Percentiles rank a stretch among this genome's conserved stretches.
phyloP scores from a whole-genome alignment of 2,888 invertebrate genomes.

The Sarcophaga carnaria region DNA sequence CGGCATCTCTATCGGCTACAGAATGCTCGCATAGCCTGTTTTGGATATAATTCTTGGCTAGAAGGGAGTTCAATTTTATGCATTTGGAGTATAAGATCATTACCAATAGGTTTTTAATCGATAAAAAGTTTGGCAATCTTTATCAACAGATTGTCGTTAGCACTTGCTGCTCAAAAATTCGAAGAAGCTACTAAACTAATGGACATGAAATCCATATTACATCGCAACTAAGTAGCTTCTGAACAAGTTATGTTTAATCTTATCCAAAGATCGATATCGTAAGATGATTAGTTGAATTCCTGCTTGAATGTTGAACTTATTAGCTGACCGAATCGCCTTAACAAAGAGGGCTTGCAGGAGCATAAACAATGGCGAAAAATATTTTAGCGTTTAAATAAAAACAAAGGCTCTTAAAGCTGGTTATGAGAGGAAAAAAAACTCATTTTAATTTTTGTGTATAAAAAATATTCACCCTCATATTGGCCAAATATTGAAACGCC shows the following conservation, averaged over 20 bases:
- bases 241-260: not conserved
- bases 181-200: no score
- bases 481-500: conserved; percentile 41
- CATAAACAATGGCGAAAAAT: not conserved
- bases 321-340: not conserved
- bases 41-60: no score
- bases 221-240: no score
- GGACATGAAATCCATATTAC: no score
- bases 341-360: not conserved
- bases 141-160: no score
- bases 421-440: not conserved
- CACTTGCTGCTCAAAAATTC: no score
- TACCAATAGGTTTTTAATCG: no score
- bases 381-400: not conserved
- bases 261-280: not conserved
- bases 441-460: not conserved
- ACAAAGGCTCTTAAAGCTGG: not conserved
- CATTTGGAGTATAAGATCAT: no score
- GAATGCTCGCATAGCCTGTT: no score
- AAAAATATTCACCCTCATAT: conserved; percentile 54
- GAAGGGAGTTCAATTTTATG: no score
- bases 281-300: not conserved
- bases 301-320: not conserved
- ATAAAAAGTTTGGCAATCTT: no score
- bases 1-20: no score